These are phyloP conservation scores for Lepus timidus DNA, from an alignment of 2,113 vertebrate species.

Conservation along the genomic window DNA sequence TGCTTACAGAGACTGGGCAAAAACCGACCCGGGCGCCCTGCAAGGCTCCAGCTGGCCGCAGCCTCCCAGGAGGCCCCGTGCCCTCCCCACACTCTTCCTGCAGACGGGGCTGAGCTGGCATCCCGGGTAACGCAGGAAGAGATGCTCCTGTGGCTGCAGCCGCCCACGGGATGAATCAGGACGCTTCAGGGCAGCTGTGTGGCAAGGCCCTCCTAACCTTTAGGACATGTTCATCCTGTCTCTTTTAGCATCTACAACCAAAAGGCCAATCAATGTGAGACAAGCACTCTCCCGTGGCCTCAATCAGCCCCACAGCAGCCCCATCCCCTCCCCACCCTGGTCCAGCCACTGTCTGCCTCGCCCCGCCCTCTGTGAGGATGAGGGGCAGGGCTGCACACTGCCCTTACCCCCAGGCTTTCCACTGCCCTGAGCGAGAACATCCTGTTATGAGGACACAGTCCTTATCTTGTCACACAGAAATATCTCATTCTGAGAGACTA, in stretches of 20 bases:
- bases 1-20: not conserved
- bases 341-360: not conserved
- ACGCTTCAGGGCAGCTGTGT: not conserved
- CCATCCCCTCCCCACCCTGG: not conserved
- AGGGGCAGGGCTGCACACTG: not conserved
- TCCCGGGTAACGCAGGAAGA: not conserved
- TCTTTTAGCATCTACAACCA: not conserved
- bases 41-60: not conserved
- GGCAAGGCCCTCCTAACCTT: not conserved
- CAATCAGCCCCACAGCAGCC: not conserved
- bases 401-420: not conserved
- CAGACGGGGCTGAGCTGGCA: not conserved
- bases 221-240: not conserved
- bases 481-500: constrained; percentile 58
- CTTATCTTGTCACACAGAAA: constrained; percentile 69
- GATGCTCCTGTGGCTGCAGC: not conserved
- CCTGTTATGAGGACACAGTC: constrained; percentile 28
- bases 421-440: constrained; percentile 39
- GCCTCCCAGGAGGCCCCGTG: not conserved
- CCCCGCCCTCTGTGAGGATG: not conserved
- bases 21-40: not conserved
- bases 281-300: not conserved
- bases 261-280: not conserved
- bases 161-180: not conserved
- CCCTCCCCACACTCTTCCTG: not conserved